phyloP scores from a whole-genome alignment of 1,140 invertebrate species.

The Drosophila virilis region DNA sequence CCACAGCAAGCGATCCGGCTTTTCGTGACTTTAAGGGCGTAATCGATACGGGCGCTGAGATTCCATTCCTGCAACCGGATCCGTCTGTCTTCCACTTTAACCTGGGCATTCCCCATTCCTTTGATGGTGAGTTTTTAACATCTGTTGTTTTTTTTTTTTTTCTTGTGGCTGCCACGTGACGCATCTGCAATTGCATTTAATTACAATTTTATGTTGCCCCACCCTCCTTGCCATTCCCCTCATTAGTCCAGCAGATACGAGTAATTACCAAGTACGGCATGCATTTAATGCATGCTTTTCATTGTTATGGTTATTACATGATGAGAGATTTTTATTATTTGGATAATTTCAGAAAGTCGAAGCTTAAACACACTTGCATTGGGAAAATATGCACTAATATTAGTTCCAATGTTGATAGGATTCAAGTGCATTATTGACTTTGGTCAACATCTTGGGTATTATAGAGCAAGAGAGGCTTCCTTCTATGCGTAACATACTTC shows the following conservation, averaged over 20 bases:
- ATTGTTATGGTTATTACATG: conserved; percentile 52
- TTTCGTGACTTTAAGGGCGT: conserved; percentile 76
- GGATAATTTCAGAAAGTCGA: not conserved
- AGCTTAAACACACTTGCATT: not conserved
- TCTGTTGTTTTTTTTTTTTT: not conserved
- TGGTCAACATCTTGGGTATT: too few species aligned
- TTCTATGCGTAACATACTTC: too few species aligned
- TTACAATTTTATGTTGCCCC: conserved; percentile 47
- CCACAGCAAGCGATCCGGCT: conserved; percentile 42
- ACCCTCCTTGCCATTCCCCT: not conserved
- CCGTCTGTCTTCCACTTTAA: conserved; percentile 53
- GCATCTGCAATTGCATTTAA: conserved; percentile 43
- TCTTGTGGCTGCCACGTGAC: conserved; percentile 19
- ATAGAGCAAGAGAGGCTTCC: too few species aligned
- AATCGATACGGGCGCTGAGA: conserved; percentile 72
- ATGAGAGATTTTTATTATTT: conserved; percentile 10
- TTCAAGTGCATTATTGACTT: too few species aligned
- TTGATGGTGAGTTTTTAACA: conserved; percentile 69
- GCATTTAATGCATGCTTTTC: conserved; percentile 54
- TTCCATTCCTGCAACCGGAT: conserved; percentile 71
- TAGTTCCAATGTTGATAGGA: too few species aligned
- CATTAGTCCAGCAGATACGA: not conserved
- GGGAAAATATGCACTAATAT: not conserved
- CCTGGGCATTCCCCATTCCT: conserved; percentile 70
- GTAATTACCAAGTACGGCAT: conserved; percentile 24